phyloP scores from a whole-genome alignment of 2,113 vertebrate genomes.

The Rhombomys opimus region DNA sequence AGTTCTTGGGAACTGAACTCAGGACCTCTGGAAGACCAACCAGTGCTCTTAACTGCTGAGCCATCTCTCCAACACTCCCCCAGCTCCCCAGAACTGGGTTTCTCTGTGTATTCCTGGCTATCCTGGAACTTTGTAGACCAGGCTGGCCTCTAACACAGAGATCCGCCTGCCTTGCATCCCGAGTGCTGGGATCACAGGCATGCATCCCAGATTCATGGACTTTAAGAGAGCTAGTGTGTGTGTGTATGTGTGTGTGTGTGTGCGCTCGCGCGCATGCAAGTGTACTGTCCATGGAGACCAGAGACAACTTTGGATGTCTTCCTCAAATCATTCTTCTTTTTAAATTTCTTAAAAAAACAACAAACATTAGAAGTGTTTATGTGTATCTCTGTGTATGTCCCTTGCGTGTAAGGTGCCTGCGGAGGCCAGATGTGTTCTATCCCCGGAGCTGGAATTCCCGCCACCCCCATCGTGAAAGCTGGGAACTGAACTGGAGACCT shows the following conservation, averaged over 20 bases:
- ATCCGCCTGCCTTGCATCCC: not conserved
- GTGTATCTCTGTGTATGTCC: not conserved
- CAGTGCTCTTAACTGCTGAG: not conserved
- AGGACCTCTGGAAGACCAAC: not conserved
- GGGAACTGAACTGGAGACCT: not conserved
- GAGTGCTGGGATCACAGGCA: not conserved
- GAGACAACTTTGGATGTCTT: not conserved
- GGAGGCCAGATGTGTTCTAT: not conserved
- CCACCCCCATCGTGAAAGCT: not conserved
- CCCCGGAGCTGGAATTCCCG: not conserved
- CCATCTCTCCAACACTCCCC: not conserved
- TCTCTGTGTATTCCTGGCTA: fast-evolving
- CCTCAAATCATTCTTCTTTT: not conserved
- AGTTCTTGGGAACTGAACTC: not conserved
- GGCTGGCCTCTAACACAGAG: not conserved
- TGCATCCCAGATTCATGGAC: not conserved
- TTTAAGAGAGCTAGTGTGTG: not conserved
- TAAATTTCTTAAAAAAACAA: not conserved
- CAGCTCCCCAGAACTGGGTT: no score
- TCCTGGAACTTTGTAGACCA: not conserved
- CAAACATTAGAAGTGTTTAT: not conserved
- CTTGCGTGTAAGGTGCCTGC: not conserved
- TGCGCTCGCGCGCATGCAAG: not conserved
- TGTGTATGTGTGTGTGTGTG: not conserved
- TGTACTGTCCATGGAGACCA: not conserved